Percentiles rank a stretch among this genome's conserved stretches.
Evolutionary conservation across 2,113 vertebrate species (phyloP).

Genomic region (Pao palembangensis): DNA sequence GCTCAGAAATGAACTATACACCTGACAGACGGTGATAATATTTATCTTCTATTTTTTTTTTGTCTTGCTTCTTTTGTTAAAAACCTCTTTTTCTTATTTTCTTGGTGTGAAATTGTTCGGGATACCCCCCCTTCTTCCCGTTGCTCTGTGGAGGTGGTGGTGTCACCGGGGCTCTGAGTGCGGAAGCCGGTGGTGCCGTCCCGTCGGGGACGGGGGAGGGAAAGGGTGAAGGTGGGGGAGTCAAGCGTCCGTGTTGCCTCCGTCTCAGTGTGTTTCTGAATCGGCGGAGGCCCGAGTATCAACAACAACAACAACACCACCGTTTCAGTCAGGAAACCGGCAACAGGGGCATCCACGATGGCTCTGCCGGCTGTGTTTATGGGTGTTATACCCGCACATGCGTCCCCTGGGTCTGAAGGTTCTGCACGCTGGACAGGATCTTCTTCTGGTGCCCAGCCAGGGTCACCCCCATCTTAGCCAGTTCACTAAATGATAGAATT

Average conservation of each 20-base stretch:
- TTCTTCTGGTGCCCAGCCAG: constrained; percentile 80
- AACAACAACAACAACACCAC: constrained; percentile 41
- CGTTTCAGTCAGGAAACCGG: constrained; percentile 50
- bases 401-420: constrained; percentile 76
- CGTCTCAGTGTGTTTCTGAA: constrained; percentile 49
- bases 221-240: constrained; percentile 60
- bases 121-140: constrained; percentile 52
- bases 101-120: constrained; percentile 47
- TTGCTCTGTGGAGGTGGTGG: constrained; percentile 38
- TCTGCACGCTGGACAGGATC: constrained; percentile 76
- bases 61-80: constrained; percentile 45
- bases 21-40: constrained; percentile 66
- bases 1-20: constrained; percentile 65
- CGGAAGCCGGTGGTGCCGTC: constrained; percentile 52
- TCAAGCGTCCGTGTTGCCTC: constrained; percentile 59
- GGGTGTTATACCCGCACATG: constrained; percentile 80
- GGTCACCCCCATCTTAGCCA: constrained; percentile 76
- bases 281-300: constrained; percentile 51
- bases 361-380: constrained; percentile 30
- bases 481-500: constrained; percentile 64
- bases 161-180: constrained; percentile 53
- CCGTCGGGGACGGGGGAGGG: constrained; percentile 48
- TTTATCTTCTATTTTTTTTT: constrained; percentile 48
- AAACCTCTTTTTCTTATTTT: constrained; percentile 42
- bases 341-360: constrained; percentile 54